Evolutionary conservation across 2,797 vertebrate species (phyloP).

Genomic region (Hypotaenidia okinawae): DNA sequence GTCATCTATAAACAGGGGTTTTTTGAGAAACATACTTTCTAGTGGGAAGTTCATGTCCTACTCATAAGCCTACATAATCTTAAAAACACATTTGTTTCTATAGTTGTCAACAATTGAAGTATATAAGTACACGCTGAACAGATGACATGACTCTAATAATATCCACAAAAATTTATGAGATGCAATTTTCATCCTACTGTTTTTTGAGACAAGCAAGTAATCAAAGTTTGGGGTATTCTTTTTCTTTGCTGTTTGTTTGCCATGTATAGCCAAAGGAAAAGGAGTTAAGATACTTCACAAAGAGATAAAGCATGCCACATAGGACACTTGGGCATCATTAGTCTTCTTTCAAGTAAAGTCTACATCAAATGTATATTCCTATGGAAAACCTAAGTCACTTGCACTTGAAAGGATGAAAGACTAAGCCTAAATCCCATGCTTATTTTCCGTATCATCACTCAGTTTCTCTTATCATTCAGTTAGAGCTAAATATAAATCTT

Average conservation of each 20-base stretch:
- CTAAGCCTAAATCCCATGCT: not conserved
- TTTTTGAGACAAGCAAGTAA: not conserved
- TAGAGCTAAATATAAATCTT: slow-evolving; percentile 19
- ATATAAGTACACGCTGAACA: not conserved
- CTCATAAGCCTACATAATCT: not conserved
- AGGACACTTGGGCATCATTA: not conserved
- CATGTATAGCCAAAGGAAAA: not conserved
- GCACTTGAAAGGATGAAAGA: not conserved
- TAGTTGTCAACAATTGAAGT: not conserved
- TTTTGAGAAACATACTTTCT: not conserved
- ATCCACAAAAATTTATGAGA: not conserved
- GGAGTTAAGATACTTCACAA: not conserved
- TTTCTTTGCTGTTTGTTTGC: not conserved
- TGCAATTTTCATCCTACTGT: not conserved
- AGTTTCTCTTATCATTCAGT: not conserved
- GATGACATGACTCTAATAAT: not conserved
- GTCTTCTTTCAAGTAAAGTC: not conserved
- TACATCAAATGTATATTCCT: not conserved
- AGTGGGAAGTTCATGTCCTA: not conserved
- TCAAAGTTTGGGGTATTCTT: not conserved
- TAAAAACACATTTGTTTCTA: fast-evolving
- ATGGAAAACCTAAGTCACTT: not conserved
- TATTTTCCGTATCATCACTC: not conserved
- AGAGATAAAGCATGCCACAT: not conserved
- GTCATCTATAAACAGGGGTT: not conserved